phyloP scores from a whole-genome alignment of 2,888 invertebrate species.

The Cybosia mesomella region DNA sequence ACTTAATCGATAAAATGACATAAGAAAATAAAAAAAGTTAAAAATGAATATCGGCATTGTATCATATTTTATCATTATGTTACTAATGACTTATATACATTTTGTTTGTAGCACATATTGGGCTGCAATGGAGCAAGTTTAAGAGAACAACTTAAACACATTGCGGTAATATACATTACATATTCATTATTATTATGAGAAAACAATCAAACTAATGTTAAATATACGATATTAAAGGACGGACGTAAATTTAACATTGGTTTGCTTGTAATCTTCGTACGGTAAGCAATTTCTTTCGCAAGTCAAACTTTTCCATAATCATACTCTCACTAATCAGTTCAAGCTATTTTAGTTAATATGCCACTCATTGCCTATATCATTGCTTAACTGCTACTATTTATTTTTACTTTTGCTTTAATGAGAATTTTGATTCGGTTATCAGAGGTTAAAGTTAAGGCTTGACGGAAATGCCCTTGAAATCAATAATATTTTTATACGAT shows the following conservation, averaged over 20 bases:
- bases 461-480: background rate
- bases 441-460: background rate
- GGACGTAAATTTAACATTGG: no score
- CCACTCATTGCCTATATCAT: no score
- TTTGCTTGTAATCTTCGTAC: no score
- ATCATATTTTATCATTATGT: no score
- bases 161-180: conserved; percentile 57
- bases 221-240: no score
- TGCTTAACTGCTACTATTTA: background rate
- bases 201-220: no score
- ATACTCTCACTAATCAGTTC: no score
- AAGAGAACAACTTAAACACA: conserved; percentile 53
- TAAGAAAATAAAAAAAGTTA: no score
- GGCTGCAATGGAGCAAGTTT: conserved; percentile 56
- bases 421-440: background rate
- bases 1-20: no score
- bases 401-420: background rate
- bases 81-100: background rate
- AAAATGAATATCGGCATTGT: no score
- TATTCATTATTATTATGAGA: background rate
- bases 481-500: background rate
- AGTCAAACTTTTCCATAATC: no score
- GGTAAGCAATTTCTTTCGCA: background rate
- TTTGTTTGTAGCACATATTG: conserved; percentile 59
- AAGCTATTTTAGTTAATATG: no score